Base-by-base conservation (phyloP, 2,113 vertebrate genomes). In the Ovibos moschatus region DNA sequence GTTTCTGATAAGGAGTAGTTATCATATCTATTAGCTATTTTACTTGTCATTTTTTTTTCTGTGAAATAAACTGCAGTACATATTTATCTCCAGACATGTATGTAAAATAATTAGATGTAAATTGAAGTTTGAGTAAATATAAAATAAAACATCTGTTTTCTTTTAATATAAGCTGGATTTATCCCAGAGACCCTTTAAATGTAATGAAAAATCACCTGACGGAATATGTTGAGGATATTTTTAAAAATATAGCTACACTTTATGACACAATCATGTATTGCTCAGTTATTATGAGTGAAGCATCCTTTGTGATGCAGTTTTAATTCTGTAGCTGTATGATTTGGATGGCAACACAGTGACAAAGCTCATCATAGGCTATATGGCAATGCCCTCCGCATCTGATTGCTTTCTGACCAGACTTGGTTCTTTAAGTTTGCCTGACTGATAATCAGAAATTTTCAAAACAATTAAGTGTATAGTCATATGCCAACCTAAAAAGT, bases 91-190 rank as follows among this genome's bases (percentile, higher is more conserved):
- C 21, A 74, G 16, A 53, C 11, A 76, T 13, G 53, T 13, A n/a
- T 87, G 43, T 87, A 84, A 95, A 95, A 83, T 93, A 92, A 87
- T 79, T 85, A 94, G 33, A 2, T 93, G 78, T 88, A 45, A 91
- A 74, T 74, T 3, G 8, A 95, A 62, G 6, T 83, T 30, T 91
- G 58, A 91, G 27, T 89, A 67, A 97, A 91, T 86, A 93, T 53
- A 36, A 95, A 92, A 64, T 40, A 90, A 92, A 96, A 83, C 25
- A 82, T 91, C 14, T 96, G 15, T 62, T 96, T 93, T 51, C 33
- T 62, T 91, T 67, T 45, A 58, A 78, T 64, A 45, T 74, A 36
- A 94, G 7, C 28, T 93, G 8, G 1, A 93, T 89, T 74, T 71
- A 90, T 84, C 64, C 51, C 43, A 92, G 30, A 84, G 15, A 50